A percentile compares a stretch with the other conserved stretches of the same genome.
phyloP scores from a whole-genome alignment of 2,888 invertebrate species.

The Liopterus haemorrhoidalis region DNA sequence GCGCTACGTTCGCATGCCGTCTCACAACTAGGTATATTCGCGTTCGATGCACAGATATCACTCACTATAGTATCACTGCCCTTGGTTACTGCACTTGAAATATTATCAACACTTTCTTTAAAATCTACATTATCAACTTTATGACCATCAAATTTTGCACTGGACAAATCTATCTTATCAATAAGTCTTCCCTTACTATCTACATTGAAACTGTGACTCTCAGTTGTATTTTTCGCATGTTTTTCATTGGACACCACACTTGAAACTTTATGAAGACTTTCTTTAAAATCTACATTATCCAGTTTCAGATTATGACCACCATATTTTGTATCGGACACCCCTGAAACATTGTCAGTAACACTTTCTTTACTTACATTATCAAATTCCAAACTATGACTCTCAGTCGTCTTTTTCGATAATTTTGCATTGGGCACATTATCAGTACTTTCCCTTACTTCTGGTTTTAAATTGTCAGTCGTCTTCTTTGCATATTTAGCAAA shows the following conservation, averaged over 20 bases:
- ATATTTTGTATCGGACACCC: constrained; percentile 15
- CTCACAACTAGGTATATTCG: constrained; percentile 10
- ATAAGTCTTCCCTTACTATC: constrained; percentile 23
- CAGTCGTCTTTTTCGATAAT: constrained; percentile 23
- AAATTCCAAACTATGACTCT: constrained; percentile 22
- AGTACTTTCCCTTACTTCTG: too few relatives aligned
- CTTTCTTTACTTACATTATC: constrained; percentile 23
- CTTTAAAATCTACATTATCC: constrained; percentile 3
- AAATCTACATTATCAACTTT: constrained; percentile 9
- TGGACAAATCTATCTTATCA: constrained; percentile 10
- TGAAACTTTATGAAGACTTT: too few relatives aligned
- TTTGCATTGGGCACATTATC: constrained; percentile 12
- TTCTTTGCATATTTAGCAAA: too few relatives aligned
- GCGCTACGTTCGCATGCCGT: constrained; percentile 31
- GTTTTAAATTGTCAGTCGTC: too few relatives aligned
- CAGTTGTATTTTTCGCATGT: constrained; percentile 24
- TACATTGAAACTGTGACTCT: constrained; percentile 24
- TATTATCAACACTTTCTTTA: constrained; percentile 10
- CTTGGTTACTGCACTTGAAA: constrained; percentile 1
- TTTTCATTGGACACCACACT: constrained; percentile 13
- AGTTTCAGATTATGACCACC: constrained; percentile 25
- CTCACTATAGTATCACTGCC: constrained; percentile 16
- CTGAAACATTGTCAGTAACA: constrained; percentile 14
- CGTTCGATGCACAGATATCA: constrained; percentile 24
- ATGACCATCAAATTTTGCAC: constrained; percentile 23